Evolutionary conservation across 2,113 vertebrate genomes (phyloP), one percentile per base, ranked within the genome.

Genomic region (Petroica traversi): DNA sequence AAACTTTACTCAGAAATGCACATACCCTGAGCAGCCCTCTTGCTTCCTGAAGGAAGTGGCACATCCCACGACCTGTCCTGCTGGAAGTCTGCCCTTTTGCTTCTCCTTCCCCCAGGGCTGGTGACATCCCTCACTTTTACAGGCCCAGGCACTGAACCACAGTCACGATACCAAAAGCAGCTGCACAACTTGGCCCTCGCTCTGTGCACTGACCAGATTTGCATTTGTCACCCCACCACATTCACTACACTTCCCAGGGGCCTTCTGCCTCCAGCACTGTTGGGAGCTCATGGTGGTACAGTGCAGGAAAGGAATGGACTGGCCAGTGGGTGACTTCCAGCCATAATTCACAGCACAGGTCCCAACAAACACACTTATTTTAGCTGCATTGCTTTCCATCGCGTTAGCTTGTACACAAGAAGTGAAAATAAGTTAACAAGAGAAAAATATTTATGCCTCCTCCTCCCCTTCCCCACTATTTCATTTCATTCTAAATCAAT

Each of bases 121-220:
- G 29, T 72, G 46, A 61, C 51, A 45, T 11, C 33, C 8, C n/a
- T 88, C 19, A 8, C 19, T 43, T 40, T 36, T 48, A 36, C 2
- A 14, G 64, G 33, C 26, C 6, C 16, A 33, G 67, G 13, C 4
- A 17, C 52, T 52, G 52, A 79, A 45, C 23, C 20, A 16, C 18
- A 43, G 29, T 9, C 25, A 7, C 0, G 1, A 25, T 3, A 17
- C 45, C 0, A 0, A 57, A 63, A 62, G 7, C 55, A 33, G 55
- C 33, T 40, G 22, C 12, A 48, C 23, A 20, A 8, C 14, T 33
- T 13, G 18, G 41, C 34, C 40, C 18, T 51, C 6, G 2, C 11
- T 54, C 71, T 26, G 15, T 29, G 17, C 14, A 0, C 63, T 46
- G 23, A 45, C 34, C 71, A 34, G 24, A 49, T 62, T n/a, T 28